A percentile compares a stretch with the other conserved stretches of the same genome.
Evolutionary conservation across 2,888 invertebrate species (phyloP).

Genomic region (Sturmia bella): DNA sequence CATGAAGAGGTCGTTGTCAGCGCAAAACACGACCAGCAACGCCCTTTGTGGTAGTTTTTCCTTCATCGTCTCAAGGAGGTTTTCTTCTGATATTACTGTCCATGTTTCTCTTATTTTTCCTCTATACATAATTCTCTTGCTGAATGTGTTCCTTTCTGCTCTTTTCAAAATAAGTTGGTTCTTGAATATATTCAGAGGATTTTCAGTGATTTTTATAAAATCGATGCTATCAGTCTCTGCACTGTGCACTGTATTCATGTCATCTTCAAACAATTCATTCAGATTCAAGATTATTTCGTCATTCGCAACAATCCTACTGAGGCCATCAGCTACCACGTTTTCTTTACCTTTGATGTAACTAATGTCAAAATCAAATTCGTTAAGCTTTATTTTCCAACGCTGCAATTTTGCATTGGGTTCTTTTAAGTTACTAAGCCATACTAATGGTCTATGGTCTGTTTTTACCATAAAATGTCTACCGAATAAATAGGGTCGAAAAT

Average conservation of each 20-base stretch:
- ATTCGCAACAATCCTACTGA: slow-evolving; percentile 40
- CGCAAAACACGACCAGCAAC: no score
- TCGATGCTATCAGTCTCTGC: no score
- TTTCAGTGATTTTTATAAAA: no score
- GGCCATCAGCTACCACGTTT: slow-evolving; percentile 48
- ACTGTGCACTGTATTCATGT: slow-evolving; percentile 34
- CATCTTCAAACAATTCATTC: slow-evolving; percentile 46
- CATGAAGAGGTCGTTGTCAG: not conserved
- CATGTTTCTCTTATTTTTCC: not conserved
- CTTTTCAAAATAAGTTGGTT: slow-evolving; percentile 8
- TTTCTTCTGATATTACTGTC: not conserved
- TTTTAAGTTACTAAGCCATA: no score
- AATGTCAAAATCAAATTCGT: slow-evolving; percentile 23
- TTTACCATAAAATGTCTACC: not conserved
- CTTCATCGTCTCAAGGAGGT: not conserved
- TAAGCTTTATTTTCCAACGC: slow-evolving; percentile 9
- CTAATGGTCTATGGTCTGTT: not conserved
- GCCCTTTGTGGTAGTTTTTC: not conserved
- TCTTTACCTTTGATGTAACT: slow-evolving; percentile 36
- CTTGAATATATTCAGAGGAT: slow-evolving; percentile 2
- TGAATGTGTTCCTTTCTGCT: not conserved
- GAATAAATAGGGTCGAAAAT: not conserved
- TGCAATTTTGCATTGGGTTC: slow-evolving; percentile 19
- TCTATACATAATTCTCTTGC: not conserved
- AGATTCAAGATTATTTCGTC: slow-evolving; percentile 33